Evolutionary conservation across 37 sponge, comb jelly and placozoan species (phyloP).

Genomic region (Spongilla lacustris): DNA sequence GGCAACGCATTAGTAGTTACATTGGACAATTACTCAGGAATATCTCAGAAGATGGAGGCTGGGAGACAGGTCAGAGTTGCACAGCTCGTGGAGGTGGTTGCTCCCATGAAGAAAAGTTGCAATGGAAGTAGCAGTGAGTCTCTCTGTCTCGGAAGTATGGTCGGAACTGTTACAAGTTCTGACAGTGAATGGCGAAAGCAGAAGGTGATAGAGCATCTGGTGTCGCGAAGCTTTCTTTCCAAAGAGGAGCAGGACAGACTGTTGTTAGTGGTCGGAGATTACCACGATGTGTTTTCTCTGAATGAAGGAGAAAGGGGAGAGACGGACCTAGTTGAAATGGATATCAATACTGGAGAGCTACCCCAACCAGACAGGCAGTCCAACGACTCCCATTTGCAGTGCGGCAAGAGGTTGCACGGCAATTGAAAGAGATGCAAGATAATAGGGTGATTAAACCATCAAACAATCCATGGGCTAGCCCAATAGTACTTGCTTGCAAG

Average conservation of each 20-base stretch:
- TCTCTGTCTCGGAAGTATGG: no score
- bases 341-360: constrained; percentile 9
- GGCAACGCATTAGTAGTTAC: no score
- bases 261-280: not conserved
- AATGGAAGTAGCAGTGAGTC: no score
- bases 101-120: no score
- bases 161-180: no score
- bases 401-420: constrained; percentile 27
- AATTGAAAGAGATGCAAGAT: constrained; percentile 43
- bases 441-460: constrained; percentile 25
- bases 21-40: no score
- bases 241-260: constrained; percentile 3
- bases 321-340: not conserved
- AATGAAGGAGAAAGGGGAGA: constrained; percentile 8
- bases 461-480: constrained; percentile 43
- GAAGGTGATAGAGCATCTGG: no score
- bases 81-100: no score
- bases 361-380: constrained; percentile 31
- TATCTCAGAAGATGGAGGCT: no score
- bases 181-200: no score
- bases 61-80: no score
- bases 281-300: constrained; percentile 16
- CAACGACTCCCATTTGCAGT: constrained; percentile 28
- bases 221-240: not conserved
- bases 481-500: constrained; percentile 39